Evolutionary conservation across 2,888 invertebrate genomes (phyloP).

Genomic region (Bibio marci): DNA sequence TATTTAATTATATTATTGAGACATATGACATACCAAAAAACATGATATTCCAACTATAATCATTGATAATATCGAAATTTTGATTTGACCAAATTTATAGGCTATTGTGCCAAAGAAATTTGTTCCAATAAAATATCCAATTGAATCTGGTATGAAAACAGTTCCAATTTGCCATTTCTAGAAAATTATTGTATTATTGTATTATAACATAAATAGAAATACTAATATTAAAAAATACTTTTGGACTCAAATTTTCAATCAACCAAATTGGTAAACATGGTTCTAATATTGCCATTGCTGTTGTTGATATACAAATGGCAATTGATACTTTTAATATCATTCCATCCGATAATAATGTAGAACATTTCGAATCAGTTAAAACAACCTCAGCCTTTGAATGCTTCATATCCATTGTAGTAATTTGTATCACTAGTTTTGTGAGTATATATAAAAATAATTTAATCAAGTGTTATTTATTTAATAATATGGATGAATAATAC

Average conservation of each 20-base stretch:
- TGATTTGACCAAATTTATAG: constrained; percentile 44
- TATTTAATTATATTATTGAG: no score
- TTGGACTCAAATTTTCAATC: constrained; percentile 21
- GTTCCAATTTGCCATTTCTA: constrained; percentile 60
- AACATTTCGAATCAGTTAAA: constrained; percentile 30
- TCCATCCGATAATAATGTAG: constrained; percentile 39
- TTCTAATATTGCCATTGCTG: constrained; percentile 67
- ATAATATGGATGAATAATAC: no score
- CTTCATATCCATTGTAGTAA: constrained; percentile 21
- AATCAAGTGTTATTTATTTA: no score
- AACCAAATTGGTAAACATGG: constrained; percentile 73
- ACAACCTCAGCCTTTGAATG: constrained; percentile 10
- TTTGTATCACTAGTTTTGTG: constrained; percentile 13
- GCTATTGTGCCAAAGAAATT: constrained; percentile 57
- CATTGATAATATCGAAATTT: constrained; percentile 43
- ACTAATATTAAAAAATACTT: constrained; percentile 1
- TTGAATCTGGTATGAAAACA: constrained; percentile 70
- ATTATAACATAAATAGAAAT: background rate
- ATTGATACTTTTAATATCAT: constrained; percentile 44
- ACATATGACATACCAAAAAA: constrained; percentile 31
- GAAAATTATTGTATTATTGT: constrained; percentile 3
- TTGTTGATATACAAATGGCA: constrained; percentile 61
- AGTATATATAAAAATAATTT: no score
- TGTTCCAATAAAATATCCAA: constrained; percentile 68
- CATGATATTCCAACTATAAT: constrained; percentile 44